Evolutionary conservation across 2,113 vertebrate species (phyloP).

Genomic region (Sorex araneus): DNA sequence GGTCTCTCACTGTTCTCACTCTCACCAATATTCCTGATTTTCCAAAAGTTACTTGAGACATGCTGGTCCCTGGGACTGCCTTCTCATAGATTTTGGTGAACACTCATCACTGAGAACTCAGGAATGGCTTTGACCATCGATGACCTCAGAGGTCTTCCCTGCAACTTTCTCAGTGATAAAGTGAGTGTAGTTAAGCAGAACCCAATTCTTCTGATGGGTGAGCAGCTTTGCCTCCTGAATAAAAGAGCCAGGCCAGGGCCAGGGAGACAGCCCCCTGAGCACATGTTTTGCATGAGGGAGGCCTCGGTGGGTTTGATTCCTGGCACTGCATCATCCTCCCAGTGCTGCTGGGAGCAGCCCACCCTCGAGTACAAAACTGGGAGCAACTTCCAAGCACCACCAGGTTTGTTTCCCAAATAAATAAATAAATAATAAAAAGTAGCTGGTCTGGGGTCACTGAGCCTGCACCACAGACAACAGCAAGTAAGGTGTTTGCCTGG

Average conservation of each 20-base stretch:
- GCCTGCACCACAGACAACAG: too few relatives aligned
- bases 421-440: background rate
- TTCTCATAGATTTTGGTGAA: background rate
- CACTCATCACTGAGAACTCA: slow-evolving; percentile 10
- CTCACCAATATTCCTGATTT: slow-evolving; percentile 1
- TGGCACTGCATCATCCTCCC: too few relatives aligned
- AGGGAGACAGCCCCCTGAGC: background rate
- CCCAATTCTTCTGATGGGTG: background rate
- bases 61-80: too few relatives aligned
- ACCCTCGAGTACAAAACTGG: too few relatives aligned
- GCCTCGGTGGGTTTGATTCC: background rate
- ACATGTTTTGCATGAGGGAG: background rate
- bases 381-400: too few relatives aligned
- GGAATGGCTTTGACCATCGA: background rate
- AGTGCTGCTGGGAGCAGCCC: too few relatives aligned
- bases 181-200: slow-evolving; percentile 8
- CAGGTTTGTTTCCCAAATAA: too few relatives aligned
- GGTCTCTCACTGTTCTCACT: slow-evolving; percentile 21
- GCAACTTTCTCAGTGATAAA: background rate
- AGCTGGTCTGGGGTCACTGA: too few relatives aligned
- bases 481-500: too few relatives aligned
- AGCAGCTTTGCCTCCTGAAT: background rate
- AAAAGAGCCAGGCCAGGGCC: background rate
- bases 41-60: slow-evolving; percentile 8
- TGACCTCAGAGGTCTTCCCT: too few relatives aligned